Evolutionary conservation across 2,797 vertebrate genomes (phyloP), one percentile per base, ranked within the genome.

Genomic region (Chelmon rostratus): DNA sequence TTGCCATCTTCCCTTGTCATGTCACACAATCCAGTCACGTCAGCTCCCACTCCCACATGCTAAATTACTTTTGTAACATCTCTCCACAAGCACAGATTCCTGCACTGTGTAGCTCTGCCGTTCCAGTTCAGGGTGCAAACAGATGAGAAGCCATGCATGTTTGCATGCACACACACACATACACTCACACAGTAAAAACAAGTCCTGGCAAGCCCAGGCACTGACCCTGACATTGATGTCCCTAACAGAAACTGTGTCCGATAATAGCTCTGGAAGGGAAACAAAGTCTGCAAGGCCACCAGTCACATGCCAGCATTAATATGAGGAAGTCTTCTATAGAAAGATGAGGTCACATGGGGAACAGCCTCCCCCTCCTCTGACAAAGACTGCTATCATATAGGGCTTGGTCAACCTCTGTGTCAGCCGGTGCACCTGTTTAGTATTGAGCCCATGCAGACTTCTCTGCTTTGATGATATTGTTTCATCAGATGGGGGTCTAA

Each of bases 181-280:
- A 75, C 38, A 67, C 11, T 73, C 31, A 76, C 56, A 7, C 13
- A 87, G 49, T 54, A 53, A 28, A 67, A 58, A 62, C 89, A 87
- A 85, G 90, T 68, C 84, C 76, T 54, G 84, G 81, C 95, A 89
- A 64, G 89, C 81, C 86, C 90, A 87, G 75, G 81, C 74, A 54
- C 63, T 76, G 79, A 90, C 85, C 87, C 89, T 79, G 73, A 88
- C 74, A 68, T 19, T 28, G 35, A 83, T 78, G 68, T 84, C 68
- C 68, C 74, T 52, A 62, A 38, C 76, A 84, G 80, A 87, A 83
- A 78, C 21, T 23, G 57, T 81, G 76, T 87, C 87, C 87, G 91
- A 81, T 92, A 89, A 93, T 91, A 94, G 86, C 67, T 56, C 74
- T 86, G 85, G 89, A 86, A 81, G 68, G 38, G 67, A 85, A 89